Evolutionary conservation across 2,113 vertebrate species (phyloP).

Genomic region (Stigmatopora argus): DNA sequence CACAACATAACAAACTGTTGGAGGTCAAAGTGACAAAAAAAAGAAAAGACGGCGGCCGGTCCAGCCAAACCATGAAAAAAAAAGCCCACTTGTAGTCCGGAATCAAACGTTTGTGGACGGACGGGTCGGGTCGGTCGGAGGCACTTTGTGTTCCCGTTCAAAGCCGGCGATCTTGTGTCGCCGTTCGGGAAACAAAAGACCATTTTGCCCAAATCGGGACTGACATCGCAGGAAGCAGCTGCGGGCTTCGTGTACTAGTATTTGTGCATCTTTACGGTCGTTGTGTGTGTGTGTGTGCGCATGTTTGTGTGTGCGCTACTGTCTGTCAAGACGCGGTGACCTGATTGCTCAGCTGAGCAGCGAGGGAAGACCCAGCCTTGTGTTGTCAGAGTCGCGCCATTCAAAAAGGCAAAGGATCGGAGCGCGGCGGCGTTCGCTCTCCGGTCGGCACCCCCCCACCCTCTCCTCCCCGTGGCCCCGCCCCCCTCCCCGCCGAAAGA

Average conservation of each 20-base stretch:
- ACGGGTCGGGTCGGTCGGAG: conserved; percentile 1
- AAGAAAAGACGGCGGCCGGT: too few relatives aligned
- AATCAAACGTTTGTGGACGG: conserved; percentile 21
- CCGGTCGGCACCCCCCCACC: neutral
- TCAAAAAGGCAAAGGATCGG: conserved; percentile 41
- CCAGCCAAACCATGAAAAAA: too few relatives aligned
- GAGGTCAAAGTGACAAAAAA: too few relatives aligned
- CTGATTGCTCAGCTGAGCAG: conserved; percentile 77
- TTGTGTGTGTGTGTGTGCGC: conserved; percentile 26
- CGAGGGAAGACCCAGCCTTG: conserved; percentile 62
- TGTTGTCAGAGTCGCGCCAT: conserved; percentile 54
- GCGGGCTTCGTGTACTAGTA: conserved; percentile 50
- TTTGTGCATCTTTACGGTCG: conserved; percentile 9
- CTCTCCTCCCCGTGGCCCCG: conserved; percentile 22
- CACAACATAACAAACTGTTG: too few relatives aligned
- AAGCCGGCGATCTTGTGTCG: conserved; percentile 46
- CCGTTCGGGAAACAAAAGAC: conserved; percentile 55
- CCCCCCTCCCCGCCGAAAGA: conserved; percentile 25
- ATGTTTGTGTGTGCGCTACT: conserved; percentile 41
- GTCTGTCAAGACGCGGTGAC: conserved; percentile 67
- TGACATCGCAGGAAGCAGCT: conserved; percentile 74
- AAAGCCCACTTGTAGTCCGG: too few relatives aligned
- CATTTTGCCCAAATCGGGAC: conserved; percentile 61
- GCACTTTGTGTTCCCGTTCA: conserved; percentile 24
- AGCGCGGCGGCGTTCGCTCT: too few relatives aligned